Conservation (phyloP, 1,140 invertebrate genomes). For the Brachionus rubens region DNA sequence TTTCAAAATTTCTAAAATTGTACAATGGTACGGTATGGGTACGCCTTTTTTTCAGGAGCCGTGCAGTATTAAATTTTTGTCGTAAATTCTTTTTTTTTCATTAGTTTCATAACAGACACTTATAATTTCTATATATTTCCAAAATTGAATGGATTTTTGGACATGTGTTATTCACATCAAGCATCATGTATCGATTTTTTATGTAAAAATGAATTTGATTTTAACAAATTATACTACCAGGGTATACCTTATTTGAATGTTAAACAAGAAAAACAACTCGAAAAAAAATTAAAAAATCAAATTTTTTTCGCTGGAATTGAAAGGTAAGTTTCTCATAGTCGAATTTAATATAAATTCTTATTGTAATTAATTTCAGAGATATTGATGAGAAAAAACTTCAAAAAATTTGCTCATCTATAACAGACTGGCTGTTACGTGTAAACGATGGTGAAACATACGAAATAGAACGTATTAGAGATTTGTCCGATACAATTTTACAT, state of each 20-base stretch:
- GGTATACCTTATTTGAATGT: conserved; percentile 69
- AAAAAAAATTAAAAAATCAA: conserved; percentile 53
- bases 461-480: background rate
- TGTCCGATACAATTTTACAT: conserved; percentile 59
- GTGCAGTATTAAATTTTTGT: no score
- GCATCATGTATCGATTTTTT: conserved; percentile 67
- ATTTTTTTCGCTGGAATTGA: conserved; percentile 50
- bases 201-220: conserved; percentile 68
- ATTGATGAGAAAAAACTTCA: conserved; percentile 61
- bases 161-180: conserved; percentile 53
- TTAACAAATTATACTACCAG: conserved; percentile 70
- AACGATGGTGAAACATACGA: conserved; percentile 48
- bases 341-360: conserved; percentile 45
- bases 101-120: conserved; percentile 63
- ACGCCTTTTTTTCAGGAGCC: no score
- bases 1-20: no score
- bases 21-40: no score
- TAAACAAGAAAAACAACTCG: conserved; percentile 58
- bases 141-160: conserved; percentile 62
- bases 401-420: conserved; percentile 51
- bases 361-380: conserved; percentile 46
- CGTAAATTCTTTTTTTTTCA: background rate
- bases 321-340: conserved; percentile 49
- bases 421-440: conserved; percentile 60
- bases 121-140: conserved; percentile 71